Conservation (phyloP, 2,113 vertebrate species). For the Melanocharis versteri region DNA sequence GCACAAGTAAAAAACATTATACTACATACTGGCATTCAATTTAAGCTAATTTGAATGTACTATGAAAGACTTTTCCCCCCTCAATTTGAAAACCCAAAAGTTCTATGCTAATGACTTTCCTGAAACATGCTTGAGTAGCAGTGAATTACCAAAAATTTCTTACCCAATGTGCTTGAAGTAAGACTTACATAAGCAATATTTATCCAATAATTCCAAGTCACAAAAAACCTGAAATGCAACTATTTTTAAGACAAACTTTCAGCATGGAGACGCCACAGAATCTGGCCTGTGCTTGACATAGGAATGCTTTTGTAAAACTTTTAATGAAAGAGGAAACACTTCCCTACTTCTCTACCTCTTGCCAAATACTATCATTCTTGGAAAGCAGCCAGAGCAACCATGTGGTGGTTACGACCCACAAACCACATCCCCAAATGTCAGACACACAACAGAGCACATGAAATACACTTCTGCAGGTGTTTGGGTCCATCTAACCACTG, state of each 20-base stretch:
- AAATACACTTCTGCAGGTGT: not conserved
- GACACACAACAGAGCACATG: not conserved
- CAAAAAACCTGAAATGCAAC: not conserved
- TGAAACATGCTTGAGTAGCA: not conserved
- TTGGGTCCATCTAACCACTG: not conserved
- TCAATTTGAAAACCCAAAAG: not conserved
- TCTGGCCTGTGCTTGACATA: not conserved
- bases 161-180: not conserved
- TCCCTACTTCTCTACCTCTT: not conserved
- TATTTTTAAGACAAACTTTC: not conserved
- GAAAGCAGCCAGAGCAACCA: not conserved
- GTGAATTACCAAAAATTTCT: not conserved
- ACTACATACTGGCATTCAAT: not conserved
- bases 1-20: not conserved
- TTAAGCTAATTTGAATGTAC: not conserved
- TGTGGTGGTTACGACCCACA: not conserved
- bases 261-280: not conserved
- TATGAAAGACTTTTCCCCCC: not conserved
- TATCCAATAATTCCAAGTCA: not conserved
- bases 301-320: not conserved
- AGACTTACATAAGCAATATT: not conserved
- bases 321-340: not conserved
- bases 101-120: not conserved
- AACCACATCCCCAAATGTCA: conserved; percentile 16
- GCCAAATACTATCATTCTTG: not conserved